Conservation (phyloP, 2,888 invertebrate genomes). For the Trilocha varians region DNA sequence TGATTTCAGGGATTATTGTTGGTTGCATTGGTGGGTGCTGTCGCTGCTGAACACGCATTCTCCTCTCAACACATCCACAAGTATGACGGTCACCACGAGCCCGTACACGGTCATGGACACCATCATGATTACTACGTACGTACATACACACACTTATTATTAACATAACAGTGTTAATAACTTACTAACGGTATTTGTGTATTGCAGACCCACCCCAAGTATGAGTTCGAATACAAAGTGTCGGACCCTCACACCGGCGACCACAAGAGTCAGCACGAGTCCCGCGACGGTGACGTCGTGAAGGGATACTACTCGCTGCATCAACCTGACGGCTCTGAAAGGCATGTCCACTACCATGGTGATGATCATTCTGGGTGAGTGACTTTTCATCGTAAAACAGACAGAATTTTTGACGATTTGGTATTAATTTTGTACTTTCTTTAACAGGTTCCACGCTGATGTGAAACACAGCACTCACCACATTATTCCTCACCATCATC, state of each 20-base stretch:
- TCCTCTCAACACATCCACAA: conserved; percentile 28
- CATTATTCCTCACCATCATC: conserved; percentile 19
- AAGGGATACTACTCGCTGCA: conserved; percentile 68
- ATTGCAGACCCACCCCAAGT: conserved; percentile 53
- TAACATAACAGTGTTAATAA: neutral
- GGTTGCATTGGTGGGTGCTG: conserved; percentile 13
- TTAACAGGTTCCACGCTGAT: conserved; percentile 29
- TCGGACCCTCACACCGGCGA: conserved; percentile 69
- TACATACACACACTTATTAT: neutral
- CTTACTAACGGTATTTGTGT: neutral
- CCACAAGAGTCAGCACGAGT: conserved; percentile 65
- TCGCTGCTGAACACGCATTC: conserved; percentile 18
- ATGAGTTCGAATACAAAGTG: conserved; percentile 67
- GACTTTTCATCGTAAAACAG: neutral
- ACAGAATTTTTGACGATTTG: neutral
- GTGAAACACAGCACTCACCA: conserved; percentile 31
- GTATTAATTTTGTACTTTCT: neutral
- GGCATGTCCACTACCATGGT: conserved; percentile 54
- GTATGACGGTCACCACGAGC: conserved; percentile 23
- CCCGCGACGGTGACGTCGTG: conserved; percentile 70
- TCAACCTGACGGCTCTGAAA: conserved; percentile 49
- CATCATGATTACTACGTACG: conserved; percentile 22
- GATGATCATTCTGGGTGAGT: conserved; percentile 40
- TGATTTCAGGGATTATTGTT: conserved; percentile 10
- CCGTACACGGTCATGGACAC: conserved; percentile 13